Base-by-base conservation (phyloP, 2,113 vertebrate species). In the Zosterops japonicus region DNA sequence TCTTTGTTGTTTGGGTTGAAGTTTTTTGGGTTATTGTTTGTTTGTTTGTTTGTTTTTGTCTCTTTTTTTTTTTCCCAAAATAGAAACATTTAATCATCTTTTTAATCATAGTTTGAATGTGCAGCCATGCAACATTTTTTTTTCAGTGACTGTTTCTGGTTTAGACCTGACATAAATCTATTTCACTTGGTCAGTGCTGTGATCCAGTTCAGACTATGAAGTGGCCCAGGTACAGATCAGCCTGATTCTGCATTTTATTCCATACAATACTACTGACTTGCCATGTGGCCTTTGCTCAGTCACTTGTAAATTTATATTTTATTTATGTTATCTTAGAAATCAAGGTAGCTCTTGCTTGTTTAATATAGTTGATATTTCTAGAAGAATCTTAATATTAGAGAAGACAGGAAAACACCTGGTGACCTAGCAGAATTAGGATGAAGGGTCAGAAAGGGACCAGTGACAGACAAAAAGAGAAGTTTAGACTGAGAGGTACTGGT, bases 71-170 rank as follows among this genome's bases (percentile, higher is more conserved):
- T 19, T 5, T 10, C 36, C 18, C 27, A 59, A 71, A 91, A 83
- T 67, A 95, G 87, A 90, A 97, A 74, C 50, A 91, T 85, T 87
- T 84, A 84, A 87, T 91, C 11, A 90, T 83, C 23, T 70, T 88
- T 93, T 95, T 81, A 88, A 92, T 94, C 67, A 69, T 47, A 27
- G 46, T 77, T 91, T 93, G 35, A 1, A 70, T 80, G 59, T 95
- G 61, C 83, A 86, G 79, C 67, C 90, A 93, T 90, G 72, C 21
- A 35, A 39, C 29, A 59, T 84, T 87, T 68, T 82, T 84, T 83
- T 69, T 52, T 23, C n/a, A 74, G 87, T 77, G 79, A 6, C 56
- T 90, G 70, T 83, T 90, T 97, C 75, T 93, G 64, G 46, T 96
- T 88, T 92, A 86, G 80, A 28, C 64, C 75, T 8, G 22, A 46